phyloP scores from a whole-genome alignment of 2,888 invertebrate genomes.

The Drosophila siamana region DNA sequence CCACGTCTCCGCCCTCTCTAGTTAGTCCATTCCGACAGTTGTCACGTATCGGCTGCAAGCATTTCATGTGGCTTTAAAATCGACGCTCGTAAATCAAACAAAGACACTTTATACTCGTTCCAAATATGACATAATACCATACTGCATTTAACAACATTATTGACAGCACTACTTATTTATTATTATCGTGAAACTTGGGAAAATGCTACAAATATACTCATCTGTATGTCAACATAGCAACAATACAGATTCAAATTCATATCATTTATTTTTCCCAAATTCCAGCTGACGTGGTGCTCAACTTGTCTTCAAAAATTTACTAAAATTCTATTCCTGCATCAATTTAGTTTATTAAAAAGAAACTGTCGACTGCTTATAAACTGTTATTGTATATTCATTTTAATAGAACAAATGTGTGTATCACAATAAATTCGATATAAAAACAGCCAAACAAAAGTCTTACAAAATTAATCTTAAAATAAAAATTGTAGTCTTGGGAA shows the following conservation, averaged over 20 bases:
- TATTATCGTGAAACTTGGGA: conserved; percentile 13
- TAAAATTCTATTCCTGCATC: not conserved
- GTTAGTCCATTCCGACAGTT: conserved; percentile 15
- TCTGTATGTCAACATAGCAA: conserved; percentile 29
- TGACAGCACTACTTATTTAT: conserved; percentile 24
- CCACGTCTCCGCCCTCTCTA: not conserved
- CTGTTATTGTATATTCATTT: no score
- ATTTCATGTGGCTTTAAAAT: conserved; percentile 45
- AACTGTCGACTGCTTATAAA: no score
- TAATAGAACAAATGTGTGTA: no score
- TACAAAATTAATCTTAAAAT: no score
- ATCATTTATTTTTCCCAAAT: conserved; percentile 2
- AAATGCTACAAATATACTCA: not conserved
- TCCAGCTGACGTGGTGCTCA: not conserved
- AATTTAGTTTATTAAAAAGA: not conserved
- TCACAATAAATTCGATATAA: no score
- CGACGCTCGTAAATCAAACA: conserved; percentile 52
- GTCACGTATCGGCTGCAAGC: conserved; percentile 60
- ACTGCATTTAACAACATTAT: conserved; percentile 19
- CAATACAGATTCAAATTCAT: conserved; percentile 15
- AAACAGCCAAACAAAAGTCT: no score
- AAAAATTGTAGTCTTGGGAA: no score
- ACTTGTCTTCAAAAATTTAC: not conserved
- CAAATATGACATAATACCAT: conserved; percentile 4
- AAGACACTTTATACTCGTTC: conserved; percentile 17